Evolutionary conservation across 2,888 invertebrate species (phyloP), one percentile per base, ranked within the genome.

Genomic region (Trichogramma dendrolimi): DNA sequence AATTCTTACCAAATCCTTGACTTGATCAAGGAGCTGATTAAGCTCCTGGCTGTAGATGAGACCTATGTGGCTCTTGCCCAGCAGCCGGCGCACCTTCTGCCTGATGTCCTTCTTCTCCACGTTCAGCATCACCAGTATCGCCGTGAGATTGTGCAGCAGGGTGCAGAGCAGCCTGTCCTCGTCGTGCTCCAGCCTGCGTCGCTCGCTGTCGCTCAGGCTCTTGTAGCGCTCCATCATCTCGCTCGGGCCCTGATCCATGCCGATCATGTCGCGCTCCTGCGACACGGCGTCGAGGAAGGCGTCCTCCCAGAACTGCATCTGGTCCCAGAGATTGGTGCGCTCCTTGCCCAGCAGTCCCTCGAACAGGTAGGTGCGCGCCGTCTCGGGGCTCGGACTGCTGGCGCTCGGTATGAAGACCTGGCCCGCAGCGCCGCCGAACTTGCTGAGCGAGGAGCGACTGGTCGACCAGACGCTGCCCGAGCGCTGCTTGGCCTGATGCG

Each of bases 301-400:
- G 78, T 99, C 98, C 79, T 99, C 99, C 99, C 99, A 99, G 81
- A 99, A 99, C 75, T 96, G 95, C 92, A 96, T 94, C 83, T 98
- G 96, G 80, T 98, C 97, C 98, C 98, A 99, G 42, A 99, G 81
- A 60, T 87, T 86, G 3, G 92, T 90, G 68, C 96, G 81, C 67
- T 94, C 93, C 79, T 94, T 94, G 44, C 87, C 81, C 61, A 83
- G 70, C 56, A 83, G 75, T 53, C 83, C 83, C 81, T 97, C 96
- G 77, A 94, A 97, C 6, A 97, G 82, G 76, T 97, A 97, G 0
- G 92, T 93, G 67, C 96, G 84, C 1, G 91, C 88, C 39, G 90
- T 88, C 69, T 96, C 96, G 0, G 95, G 94, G 60, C 94, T 95
- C 0, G 92, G 91, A n/a, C 92, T 87, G 0, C 91, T 87, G 4